phyloP scores from a whole-genome alignment of 2,888 invertebrate species.

The Carcina quercana region DNA sequence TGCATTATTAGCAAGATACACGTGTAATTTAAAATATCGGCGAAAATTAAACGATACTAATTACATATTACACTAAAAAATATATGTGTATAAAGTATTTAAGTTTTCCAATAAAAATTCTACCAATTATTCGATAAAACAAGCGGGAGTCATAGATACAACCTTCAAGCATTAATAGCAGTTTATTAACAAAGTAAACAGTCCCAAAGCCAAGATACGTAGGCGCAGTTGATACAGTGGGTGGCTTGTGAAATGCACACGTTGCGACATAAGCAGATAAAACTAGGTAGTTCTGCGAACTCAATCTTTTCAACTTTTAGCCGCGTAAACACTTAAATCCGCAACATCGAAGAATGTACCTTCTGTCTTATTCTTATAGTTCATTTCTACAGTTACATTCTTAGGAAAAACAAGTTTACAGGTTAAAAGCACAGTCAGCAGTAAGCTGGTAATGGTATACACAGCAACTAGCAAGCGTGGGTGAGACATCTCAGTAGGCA shows the following conservation, averaged over 20 bases:
- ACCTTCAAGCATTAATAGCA: slow-evolving; percentile 17
- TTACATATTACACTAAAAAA: no score
- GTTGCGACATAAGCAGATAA: slow-evolving; percentile 32
- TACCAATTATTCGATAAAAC: no score
- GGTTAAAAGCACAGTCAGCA: slow-evolving; percentile 30
- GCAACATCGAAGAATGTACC: slow-evolving; percentile 6
- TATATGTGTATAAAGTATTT: no score
- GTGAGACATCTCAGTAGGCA: slow-evolving; percentile 28
- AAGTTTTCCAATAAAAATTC: no score
- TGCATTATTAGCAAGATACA: background rate
- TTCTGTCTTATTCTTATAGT: background rate
- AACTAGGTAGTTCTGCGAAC: slow-evolving; percentile 32
- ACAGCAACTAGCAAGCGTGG: slow-evolving; percentile 38
- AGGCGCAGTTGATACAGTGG: slow-evolving; percentile 42
- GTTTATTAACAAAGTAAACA: slow-evolving; percentile 27
- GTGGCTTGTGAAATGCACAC: slow-evolving; percentile 47
- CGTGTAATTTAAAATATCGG: no score
- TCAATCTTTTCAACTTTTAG: slow-evolving; percentile 22
- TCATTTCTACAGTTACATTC: background rate
- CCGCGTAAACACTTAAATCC: slow-evolving; percentile 13
- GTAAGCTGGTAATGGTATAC: slow-evolving; percentile 40
- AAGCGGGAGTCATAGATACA: background rate
- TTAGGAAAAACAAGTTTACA: slow-evolving; percentile 23
- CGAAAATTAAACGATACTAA: background rate
- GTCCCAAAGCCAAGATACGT: slow-evolving; percentile 29